Evolutionary conservation across 2,888 invertebrate genomes (phyloP).

Genomic region (Leptogaster cylindrica): DNA sequence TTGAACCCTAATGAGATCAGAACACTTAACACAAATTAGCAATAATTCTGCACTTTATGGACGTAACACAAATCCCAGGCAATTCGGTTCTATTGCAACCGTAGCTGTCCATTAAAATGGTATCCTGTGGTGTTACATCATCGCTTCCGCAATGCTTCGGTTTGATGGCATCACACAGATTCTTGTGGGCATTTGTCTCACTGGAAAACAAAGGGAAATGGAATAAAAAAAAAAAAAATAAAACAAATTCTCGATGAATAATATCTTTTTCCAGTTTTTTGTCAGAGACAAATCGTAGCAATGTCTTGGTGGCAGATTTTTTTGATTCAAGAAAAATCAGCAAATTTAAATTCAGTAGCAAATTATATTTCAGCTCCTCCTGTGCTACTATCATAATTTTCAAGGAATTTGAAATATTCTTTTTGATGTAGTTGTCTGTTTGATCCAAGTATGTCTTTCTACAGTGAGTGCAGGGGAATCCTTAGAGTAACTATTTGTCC

Average conservation of each 20-base stretch:
- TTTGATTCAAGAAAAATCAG: not conserved
- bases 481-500: too few relatives aligned
- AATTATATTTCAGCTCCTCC: too few relatives aligned
- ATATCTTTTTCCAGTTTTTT: constrained; percentile 28
- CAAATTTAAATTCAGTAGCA: not conserved
- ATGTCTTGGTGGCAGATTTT: not conserved
- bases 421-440: too few relatives aligned
- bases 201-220: not conserved
- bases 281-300: not conserved
- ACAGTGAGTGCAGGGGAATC: too few relatives aligned
- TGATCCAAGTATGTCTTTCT: too few relatives aligned
- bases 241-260: constrained; percentile 8
- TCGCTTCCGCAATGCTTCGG: constrained; percentile 10
- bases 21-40: constrained; percentile 19
- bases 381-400: too few relatives aligned
- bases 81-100: not conserved
- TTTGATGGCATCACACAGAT: not conserved
- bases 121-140: constrained; percentile 11
- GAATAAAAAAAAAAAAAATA: too few relatives aligned
- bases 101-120: constrained; percentile 22
- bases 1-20: constrained; percentile 5
- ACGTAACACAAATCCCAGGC: not conserved
- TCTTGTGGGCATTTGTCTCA: not conserved
- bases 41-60: constrained; percentile 12
- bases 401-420: too few relatives aligned